Evolutionary conservation across 2,113 vertebrate species (phyloP).

Genomic region (Chrysemys picta): DNA sequence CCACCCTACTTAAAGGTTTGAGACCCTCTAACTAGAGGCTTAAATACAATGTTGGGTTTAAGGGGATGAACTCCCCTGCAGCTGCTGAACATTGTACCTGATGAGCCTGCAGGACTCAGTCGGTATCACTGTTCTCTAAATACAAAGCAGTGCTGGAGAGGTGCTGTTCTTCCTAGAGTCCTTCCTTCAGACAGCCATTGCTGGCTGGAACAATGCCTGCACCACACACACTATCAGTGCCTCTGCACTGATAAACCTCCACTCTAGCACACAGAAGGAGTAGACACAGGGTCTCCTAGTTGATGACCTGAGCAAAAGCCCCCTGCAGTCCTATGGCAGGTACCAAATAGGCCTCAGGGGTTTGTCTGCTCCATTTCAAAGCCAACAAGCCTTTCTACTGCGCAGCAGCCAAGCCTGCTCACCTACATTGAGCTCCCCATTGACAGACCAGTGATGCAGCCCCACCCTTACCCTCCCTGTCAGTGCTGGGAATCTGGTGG

Average conservation of each 20-base stretch:
- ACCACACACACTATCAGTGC: not conserved
- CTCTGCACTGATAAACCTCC: not conserved
- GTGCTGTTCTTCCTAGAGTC: not conserved
- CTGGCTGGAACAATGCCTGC: not conserved
- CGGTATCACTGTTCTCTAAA: not conserved
- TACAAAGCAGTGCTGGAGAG: not conserved
- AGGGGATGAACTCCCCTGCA: not conserved
- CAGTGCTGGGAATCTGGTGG: not conserved
- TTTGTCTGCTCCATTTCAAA: not conserved
- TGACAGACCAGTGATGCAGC: fast-evolving
- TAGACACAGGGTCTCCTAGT: not conserved
- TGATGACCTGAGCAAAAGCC: not conserved
- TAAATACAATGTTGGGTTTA: not conserved
- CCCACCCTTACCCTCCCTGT: not conserved
- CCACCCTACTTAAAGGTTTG: not conserved
- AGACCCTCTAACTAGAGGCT: not conserved
- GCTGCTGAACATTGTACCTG: not conserved
- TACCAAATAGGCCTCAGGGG: not conserved
- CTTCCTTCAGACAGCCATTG: not conserved
- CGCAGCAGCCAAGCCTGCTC: not conserved
- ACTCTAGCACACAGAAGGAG: not conserved
- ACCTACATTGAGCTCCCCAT: fast-evolving
- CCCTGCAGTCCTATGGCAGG: not conserved
- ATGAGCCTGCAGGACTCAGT: not conserved
- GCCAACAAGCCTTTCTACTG: fast-evolving